A percentile compares a stretch with the other conserved stretches of the same genome.
Evolutionary conservation across 2,113 vertebrate genomes (phyloP).

Genomic region (Globicephala melas): DNA sequence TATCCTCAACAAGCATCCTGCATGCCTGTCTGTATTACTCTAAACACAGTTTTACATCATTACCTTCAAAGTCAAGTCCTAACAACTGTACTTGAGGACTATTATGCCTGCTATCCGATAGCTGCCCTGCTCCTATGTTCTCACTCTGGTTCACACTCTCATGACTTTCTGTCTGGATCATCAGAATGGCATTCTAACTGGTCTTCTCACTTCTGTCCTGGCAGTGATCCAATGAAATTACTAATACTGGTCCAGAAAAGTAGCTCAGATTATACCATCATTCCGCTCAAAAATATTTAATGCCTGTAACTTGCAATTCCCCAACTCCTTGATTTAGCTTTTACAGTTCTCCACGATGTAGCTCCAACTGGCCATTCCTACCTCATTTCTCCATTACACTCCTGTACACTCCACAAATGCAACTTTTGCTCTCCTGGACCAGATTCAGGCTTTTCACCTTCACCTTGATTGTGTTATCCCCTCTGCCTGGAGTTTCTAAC

Average conservation of each 20-base stretch:
- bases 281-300: background rate
- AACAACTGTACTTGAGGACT: background rate
- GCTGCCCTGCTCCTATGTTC: background rate
- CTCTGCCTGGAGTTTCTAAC: background rate
- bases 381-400: background rate
- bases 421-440: background rate
- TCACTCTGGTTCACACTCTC: background rate
- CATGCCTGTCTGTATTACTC: background rate
- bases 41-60: background rate
- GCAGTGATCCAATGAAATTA: background rate
- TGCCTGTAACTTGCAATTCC: background rate
- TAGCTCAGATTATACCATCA: background rate
- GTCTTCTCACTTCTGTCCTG: background rate
- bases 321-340: background rate
- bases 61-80: background rate
- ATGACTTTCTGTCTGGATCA: background rate
- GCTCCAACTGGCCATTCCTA: background rate
- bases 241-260: background rate
- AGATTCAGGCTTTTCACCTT: background rate
- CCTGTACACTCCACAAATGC: background rate
- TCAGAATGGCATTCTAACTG: background rate
- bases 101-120: background rate
- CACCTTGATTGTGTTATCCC: background rate
- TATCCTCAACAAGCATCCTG: background rate
- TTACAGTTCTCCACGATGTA: background rate